Percentiles rank a stretch among this genome's conserved stretches.
phyloP scores from a whole-genome alignment of 2,113 vertebrate species.

The Mus spicilegus region DNA sequence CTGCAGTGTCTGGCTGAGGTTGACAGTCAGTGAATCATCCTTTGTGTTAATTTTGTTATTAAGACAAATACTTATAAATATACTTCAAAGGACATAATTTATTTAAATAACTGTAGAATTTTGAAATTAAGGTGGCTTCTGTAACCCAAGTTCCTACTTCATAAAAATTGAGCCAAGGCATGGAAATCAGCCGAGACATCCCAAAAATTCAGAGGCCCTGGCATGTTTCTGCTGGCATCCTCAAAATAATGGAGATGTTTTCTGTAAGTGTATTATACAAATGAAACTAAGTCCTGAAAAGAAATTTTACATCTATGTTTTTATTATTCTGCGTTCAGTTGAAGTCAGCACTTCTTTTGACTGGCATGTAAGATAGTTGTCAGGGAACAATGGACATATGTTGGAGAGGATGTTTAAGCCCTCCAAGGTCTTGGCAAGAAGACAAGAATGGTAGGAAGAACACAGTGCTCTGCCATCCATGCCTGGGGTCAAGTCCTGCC shows the following conservation, averaged over 20 bases:
- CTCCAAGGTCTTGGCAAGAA: not conserved
- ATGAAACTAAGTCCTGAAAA: not conserved
- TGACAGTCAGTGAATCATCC: not conserved
- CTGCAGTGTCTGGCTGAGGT: not conserved
- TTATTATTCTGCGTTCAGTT: not conserved
- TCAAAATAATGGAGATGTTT: not conserved
- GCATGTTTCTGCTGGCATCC: not conserved
- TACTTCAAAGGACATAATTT: not conserved
- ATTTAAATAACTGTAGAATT: slow-evolving; percentile 20
- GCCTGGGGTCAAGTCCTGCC: not conserved
- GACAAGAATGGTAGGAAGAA: not conserved
- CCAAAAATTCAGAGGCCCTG: not conserved
- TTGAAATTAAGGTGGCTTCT: slow-evolving; percentile 13
- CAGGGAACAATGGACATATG: not conserved
- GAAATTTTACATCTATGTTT: not conserved
- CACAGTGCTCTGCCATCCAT: not conserved
- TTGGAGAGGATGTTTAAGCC: not conserved
- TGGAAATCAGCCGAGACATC: not conserved
- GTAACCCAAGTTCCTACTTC: not conserved
- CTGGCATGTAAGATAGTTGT: not conserved
- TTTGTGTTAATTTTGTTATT: slow-evolving; percentile 2
- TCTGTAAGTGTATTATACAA: not conserved
- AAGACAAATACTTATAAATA: not conserved
- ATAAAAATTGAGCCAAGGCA: not conserved
- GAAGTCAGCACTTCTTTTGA: not conserved